A percentile compares a stretch with the other conserved stretches of the same genome.
These are phyloP conservation scores for Mastomys coucha DNA, from an alignment of 2,113 vertebrate genomes.

Conservation along the genomic window DNA sequence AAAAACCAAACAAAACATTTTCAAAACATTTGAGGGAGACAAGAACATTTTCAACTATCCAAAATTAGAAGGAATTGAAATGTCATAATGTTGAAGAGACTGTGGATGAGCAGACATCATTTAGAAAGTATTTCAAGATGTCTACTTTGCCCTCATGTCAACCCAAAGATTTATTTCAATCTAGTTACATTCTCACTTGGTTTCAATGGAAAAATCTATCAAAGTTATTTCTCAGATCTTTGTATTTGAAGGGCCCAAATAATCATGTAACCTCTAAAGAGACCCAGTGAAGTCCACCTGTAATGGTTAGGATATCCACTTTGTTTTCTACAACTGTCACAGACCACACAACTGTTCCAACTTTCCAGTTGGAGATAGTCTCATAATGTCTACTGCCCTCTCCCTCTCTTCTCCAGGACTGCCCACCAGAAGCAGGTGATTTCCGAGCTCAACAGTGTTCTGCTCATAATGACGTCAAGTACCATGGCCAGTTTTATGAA, in stretches of 20 bases:
- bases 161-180: neutral
- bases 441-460: conserved; percentile 98
- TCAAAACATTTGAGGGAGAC: neutral
- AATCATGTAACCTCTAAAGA: neutral
- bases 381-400: conserved; percentile 32
- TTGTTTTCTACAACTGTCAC: neutral
- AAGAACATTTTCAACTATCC: neutral
- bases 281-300: neutral
- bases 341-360: neutral
- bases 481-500: conserved; percentile 95
- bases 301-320: neutral
- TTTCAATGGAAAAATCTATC: neutral
- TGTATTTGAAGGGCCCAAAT: neutral
- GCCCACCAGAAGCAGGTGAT: conserved; percentile 94
- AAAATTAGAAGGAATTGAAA: neutral
- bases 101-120: neutral
- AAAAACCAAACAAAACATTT: neutral
- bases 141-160: neutral
- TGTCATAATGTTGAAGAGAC: neutral
- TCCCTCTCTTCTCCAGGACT: conserved; percentile 89
- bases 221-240: neutral
- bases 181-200: neutral
- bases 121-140: neutral
- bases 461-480: conserved; percentile 95
- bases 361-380: neutral